Evolutionary conservation across 1,140 invertebrate genomes (phyloP).

Genomic region (Periplaneta americana): DNA sequence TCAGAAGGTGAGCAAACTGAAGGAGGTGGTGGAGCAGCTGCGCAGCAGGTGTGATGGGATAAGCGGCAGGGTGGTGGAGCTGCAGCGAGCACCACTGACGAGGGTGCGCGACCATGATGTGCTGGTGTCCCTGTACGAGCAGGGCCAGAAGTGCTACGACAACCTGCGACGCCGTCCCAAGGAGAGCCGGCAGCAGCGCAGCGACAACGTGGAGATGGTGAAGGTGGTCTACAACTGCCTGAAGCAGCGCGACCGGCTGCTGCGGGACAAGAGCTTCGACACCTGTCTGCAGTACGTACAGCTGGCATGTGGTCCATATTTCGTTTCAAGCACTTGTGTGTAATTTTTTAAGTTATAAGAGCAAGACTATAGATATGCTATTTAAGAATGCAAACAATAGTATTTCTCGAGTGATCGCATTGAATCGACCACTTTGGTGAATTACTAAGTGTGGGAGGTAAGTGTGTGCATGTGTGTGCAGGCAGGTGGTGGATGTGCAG

Average conservation of each 20-base stretch:
- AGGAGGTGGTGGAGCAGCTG: neutral
- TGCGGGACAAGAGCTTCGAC: conserved; percentile 12
- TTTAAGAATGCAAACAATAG: no score
- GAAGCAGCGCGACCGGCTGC: conserved; percentile 16
- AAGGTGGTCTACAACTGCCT: conserved; percentile 19
- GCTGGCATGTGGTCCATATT: no score
- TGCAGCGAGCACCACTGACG: neutral
- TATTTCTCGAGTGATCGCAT: no score
- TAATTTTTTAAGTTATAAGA: no score
- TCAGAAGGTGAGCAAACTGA: neutral
- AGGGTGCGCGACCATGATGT: neutral
- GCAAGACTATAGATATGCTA: no score
- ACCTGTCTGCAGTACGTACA: conserved; percentile 11
- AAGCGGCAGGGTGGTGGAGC: neutral
- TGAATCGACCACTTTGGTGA: no score
- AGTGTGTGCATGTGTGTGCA: neutral
- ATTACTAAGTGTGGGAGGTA: no score
- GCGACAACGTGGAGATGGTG: conserved; percentile 18
- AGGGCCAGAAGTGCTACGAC: conserved; percentile 17
- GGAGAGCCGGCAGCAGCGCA: conserved; percentile 5
- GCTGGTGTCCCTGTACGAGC: neutral
- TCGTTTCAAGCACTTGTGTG: no score
- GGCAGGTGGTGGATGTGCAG: conserved; percentile 2
- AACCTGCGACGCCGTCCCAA: conserved; percentile 8
- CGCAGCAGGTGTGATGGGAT: neutral